Percentiles rank a stretch among this genome's conserved stretches.
These are phyloP conservation scores for Xylophagus ater DNA, from an alignment of 2,888 invertebrate genomes.

Conservation along the genomic window DNA sequence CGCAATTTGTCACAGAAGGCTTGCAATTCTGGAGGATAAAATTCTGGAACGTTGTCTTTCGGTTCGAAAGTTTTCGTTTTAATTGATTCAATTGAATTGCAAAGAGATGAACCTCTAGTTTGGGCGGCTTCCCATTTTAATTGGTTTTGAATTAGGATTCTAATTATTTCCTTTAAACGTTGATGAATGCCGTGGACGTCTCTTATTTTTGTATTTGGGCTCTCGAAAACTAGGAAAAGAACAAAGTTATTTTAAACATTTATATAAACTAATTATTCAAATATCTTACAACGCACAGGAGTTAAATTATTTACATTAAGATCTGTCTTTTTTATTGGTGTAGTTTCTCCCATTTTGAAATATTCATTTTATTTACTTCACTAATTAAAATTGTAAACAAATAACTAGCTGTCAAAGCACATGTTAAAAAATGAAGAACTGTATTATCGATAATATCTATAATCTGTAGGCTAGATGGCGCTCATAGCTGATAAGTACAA, in stretches of 20 bases:
- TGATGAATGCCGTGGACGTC: slow-evolving; percentile 10
- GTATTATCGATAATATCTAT: too few relatives aligned
- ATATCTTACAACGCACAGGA: slow-evolving; percentile 29
- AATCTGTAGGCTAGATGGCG: too few relatives aligned
- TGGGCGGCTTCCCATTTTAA: slow-evolving; percentile 33
- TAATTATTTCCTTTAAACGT: slow-evolving; percentile 24
- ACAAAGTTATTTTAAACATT: background rate
- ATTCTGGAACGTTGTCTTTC: slow-evolving; percentile 1
- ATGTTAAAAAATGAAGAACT: too few relatives aligned
- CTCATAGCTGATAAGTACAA: too few relatives aligned
- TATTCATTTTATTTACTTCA: too few relatives aligned
- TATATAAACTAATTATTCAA: background rate
- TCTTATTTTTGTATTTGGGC: slow-evolving; percentile 19
- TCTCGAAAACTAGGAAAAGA: slow-evolving; percentile 25
- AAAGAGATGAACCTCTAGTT: slow-evolving; percentile 29
- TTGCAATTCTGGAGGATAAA: slow-evolving; percentile 26
- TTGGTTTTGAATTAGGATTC: slow-evolving; percentile 25
- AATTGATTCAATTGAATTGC: slow-evolving; percentile 30
- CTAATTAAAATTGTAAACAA: too few relatives aligned
- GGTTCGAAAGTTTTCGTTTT: slow-evolving; percentile 28
- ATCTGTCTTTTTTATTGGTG: too few relatives aligned
- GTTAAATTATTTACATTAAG: too few relatives aligned
- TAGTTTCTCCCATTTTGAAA: too few relatives aligned
- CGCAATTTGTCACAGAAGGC: slow-evolving; percentile 28
- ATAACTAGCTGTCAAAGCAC: too few relatives aligned